phyloP scores from a whole-genome alignment of 2,888 invertebrate genomes.

The Busseola fusca region DNA sequence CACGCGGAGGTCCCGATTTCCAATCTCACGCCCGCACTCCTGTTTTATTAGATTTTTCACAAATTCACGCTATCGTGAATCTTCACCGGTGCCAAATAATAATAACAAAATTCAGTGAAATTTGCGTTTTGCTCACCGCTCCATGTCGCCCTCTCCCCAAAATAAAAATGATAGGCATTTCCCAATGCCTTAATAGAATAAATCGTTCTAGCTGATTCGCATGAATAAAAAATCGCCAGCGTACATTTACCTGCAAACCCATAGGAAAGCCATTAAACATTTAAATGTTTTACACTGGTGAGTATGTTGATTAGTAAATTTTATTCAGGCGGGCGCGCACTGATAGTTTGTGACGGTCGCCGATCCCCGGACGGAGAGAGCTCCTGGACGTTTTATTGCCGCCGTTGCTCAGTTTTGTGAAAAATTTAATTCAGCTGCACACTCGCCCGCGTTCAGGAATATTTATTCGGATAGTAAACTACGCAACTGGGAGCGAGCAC shows the following conservation, averaged over 20 bases:
- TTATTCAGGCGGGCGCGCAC: conserved; percentile 67
- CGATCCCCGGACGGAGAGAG: conserved; percentile 41
- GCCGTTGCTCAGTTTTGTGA: conserved; percentile 61
- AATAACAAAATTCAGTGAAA: conserved; percentile 80
- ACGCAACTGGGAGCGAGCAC: conserved; percentile 34
- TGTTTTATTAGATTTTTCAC: conserved; percentile 80
- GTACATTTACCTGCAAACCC: conserved; percentile 61
- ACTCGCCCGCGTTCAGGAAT: conserved; percentile 29
- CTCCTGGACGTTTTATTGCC: conserved; percentile 63
- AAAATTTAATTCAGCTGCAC: conserved; percentile 61
- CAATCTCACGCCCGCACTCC: conserved; percentile 73
- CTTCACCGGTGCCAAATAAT: conserved; percentile 79
- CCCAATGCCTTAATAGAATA: conserved; percentile 75
- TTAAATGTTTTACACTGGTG: conserved; percentile 64
- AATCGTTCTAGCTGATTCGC: conserved; percentile 66
- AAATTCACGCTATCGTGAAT: conserved; percentile 75
- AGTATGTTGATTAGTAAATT: conserved; percentile 76
- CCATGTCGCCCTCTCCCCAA: conserved; percentile 61
- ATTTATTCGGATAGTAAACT: conserved; percentile 55
- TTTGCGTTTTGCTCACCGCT: conserved; percentile 74
- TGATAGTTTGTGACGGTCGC: conserved; percentile 65
- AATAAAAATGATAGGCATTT: conserved; percentile 73
- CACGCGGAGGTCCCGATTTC: conserved; percentile 65
- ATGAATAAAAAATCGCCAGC: conserved; percentile 63
- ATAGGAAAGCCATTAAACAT: conserved; percentile 67